These are phyloP conservation scores for Tapirus terrestris DNA, from an alignment of 2,113 vertebrate genomes.

Conservation along the genomic window DNA sequence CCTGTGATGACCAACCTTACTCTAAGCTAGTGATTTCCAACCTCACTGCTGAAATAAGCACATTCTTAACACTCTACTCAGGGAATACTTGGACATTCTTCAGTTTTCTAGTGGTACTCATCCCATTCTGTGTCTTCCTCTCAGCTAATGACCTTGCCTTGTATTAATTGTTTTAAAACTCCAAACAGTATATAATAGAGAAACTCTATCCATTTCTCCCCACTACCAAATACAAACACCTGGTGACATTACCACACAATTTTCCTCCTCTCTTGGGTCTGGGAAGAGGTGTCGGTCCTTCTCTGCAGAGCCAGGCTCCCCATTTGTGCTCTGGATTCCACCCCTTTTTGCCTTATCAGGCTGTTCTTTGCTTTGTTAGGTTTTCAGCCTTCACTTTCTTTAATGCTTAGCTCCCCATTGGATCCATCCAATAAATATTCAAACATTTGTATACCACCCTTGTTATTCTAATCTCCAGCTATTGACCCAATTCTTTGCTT, in stretches of 20 bases:
- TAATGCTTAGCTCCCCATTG: not conserved
- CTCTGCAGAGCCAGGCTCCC: not conserved
- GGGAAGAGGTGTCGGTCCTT: not conserved
- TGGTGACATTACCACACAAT: not conserved
- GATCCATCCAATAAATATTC: not conserved
- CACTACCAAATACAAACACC: not conserved
- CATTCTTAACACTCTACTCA: not conserved
- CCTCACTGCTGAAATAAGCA: not conserved
- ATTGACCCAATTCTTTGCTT: not conserved
- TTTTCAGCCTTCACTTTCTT: not conserved
- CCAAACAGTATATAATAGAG: not conserved
- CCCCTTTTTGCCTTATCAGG: not conserved
- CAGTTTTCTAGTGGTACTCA: not conserved
- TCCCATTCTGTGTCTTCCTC: not conserved
- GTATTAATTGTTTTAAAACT: not conserved
- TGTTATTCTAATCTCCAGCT: too few species aligned
- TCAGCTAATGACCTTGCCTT: not conserved
- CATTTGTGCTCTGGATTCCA: not conserved
- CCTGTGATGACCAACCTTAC: not conserved
- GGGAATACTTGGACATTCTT: not conserved
- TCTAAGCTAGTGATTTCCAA: not conserved
- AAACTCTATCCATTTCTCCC: not conserved
- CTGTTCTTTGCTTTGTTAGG: not conserved
- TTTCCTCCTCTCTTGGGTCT: not conserved
- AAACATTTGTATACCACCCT: not conserved